Base-by-base conservation (phyloP, 2,888 invertebrate species). In the Aromia moschata region DNA sequence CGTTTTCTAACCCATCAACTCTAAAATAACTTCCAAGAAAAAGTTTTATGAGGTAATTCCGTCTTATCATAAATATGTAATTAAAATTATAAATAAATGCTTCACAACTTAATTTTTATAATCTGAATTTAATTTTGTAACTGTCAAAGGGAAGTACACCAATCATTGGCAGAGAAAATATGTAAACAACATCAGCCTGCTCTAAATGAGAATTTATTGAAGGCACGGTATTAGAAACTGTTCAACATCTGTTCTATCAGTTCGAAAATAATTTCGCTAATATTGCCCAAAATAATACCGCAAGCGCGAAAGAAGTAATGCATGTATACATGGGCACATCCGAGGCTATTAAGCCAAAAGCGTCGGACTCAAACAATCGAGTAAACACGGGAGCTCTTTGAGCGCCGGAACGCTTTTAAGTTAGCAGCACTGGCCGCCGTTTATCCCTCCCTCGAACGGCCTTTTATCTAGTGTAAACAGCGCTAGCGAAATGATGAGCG, bases 391-490 rank as follows among this genome's bases (percentile, higher is more conserved):
- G 51, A n/a, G 60, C 58, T 46, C 55, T 63, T 63, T 57, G 56
- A 62, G 52, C 47, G 46, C 57, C 51, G n/a, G 46, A 58, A 58
- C 59, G 64, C 58, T 61, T 56, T 64, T 52, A 59, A 57, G 59
- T 61, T 59, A 46, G 40, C 53, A 37, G 38, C 55, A 61, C 56
- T 59, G 60, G 49, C 60, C 46, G 41, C 52, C 45, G 18, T 58
- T 46, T 58, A 52, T 55, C 58, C 36, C 43, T 41, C 46, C 60
- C 58, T 55, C 58, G 58, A 61, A 64, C 60, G 73, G 70, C 74
- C 74, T 76, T 76, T 76, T 75, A 75, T 69, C 71, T 68, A 73
- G 62, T 68, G 69, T 73, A 74, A 74, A 75, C 73, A 75, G 61
- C 45, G 60, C 70, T 69, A 72, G 72, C 72, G 73, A 71, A 73